Conservation (phyloP, 2,888 invertebrate genomes). For the Meteorus colon region DNA sequence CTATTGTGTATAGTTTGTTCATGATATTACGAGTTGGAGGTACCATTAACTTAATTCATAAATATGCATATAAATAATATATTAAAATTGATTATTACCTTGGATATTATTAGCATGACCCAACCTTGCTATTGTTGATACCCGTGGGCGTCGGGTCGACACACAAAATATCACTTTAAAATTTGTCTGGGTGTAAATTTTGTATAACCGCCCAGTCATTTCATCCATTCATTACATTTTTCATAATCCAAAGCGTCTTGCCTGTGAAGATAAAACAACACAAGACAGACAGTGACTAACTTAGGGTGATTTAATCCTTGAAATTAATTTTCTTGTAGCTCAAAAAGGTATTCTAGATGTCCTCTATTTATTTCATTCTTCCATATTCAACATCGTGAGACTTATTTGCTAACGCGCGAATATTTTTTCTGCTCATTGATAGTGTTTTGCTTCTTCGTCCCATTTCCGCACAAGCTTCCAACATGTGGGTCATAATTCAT, state of each 20-base stretch:
- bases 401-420: neutral
- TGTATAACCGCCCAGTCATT: neutral
- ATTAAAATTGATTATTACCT: conserved; percentile 20
- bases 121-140: conserved; percentile 51
- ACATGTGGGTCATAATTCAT: conserved; percentile 7
- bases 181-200: neutral
- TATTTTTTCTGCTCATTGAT: neutral
- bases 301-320: neutral
- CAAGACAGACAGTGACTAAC: neutral
- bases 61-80: conserved; percentile 12
- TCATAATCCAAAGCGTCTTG: neutral
- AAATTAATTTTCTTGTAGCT: neutral
- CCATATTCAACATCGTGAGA: neutral
- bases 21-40: neutral
- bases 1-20: neutral
- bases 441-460: neutral
- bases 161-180: conserved; percentile 4
- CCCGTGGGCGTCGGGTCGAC: conserved; percentile 37
- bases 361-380: neutral
- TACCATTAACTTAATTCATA: neutral
- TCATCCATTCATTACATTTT: neutral
- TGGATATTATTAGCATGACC: conserved; percentile 56
- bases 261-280: neutral
- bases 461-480: neutral
- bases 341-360: neutral